phyloP scores from a whole-genome alignment of 1,140 invertebrate species.

The Hirudo medicinalis region DNA sequence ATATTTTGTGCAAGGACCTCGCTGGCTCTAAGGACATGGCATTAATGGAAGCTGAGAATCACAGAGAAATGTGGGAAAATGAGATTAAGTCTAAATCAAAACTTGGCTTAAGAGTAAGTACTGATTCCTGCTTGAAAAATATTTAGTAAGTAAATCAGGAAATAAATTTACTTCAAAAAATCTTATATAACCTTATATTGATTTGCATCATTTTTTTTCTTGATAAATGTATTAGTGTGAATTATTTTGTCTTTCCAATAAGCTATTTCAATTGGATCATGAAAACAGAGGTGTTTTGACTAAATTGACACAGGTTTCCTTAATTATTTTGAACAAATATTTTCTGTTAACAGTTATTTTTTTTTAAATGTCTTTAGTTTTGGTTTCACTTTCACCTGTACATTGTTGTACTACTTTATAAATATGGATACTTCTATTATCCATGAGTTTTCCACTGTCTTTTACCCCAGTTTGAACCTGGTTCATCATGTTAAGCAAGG shows the following conservation, averaged over 20 bases:
- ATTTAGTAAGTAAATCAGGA: no score
- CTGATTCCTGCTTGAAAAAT: no score
- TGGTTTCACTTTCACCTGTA: no score
- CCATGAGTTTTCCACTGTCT: no score
- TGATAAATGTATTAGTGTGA: background rate
- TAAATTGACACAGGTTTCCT: constrained; percentile 2
- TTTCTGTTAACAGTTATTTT: background rate
- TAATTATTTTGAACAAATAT: background rate
- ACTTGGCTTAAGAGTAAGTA: constrained; percentile 35
- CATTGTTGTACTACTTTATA: no score
- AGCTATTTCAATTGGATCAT: constrained; percentile 1
- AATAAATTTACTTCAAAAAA: no score
- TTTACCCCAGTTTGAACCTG: no score
- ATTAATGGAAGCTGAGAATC: constrained; percentile 33
- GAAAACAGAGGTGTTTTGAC: background rate
- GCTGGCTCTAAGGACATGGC: constrained; percentile 27
- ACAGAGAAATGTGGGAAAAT: constrained; percentile 33
- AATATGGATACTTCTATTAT: no score
- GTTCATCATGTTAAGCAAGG: no score
- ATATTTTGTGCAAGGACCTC: constrained; percentile 28
- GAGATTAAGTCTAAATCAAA: constrained; percentile 35
- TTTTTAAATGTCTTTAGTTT: no score
- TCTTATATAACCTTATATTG: no score
- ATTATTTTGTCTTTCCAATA: background rate
- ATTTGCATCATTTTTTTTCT: no score